Conservation (phyloP, 2,888 invertebrate species). For the Leuctra nigra region DNA sequence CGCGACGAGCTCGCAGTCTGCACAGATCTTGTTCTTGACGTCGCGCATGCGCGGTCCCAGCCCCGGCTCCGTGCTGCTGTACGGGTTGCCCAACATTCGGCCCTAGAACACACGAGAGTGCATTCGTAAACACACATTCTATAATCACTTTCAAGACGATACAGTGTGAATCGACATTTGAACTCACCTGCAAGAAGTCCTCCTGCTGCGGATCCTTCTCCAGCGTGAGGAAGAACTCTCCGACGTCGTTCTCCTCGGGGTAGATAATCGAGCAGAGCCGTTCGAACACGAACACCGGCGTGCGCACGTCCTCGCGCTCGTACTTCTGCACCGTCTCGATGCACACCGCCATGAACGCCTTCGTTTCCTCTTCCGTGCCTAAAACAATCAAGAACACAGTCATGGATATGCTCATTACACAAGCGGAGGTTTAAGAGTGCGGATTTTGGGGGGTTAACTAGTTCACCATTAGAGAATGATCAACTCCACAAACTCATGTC, state of each 20-base stretch:
- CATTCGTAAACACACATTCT: too few relatives aligned
- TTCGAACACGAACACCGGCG: conserved; percentile 97
- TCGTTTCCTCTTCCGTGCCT: conserved; percentile 92
- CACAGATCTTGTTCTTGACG: conserved; percentile 97
- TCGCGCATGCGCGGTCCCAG: conserved; percentile 97
- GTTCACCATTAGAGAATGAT: too few relatives aligned
- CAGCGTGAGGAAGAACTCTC: conserved; percentile 91
- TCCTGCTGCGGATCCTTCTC: conserved; percentile 99
- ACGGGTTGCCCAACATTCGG: conserved; percentile 97
- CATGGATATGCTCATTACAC: neutral
- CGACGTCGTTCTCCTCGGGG: conserved; percentile 94
- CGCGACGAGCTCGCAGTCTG: conserved; percentile 97
- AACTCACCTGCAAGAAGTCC: conserved; percentile 80
- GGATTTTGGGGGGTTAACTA: too few relatives aligned
- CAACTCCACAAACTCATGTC: too few relatives aligned
- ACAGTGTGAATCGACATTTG: neutral
- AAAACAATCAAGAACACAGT: conserved; percentile 22
- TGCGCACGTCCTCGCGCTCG: conserved; percentile 84
- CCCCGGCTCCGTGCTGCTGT: conserved; percentile 88
- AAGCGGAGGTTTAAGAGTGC: neutral
- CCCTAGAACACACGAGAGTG: conserved; percentile 53
- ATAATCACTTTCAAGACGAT: neutral
- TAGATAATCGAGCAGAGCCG: conserved; percentile 94
- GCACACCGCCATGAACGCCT: conserved; percentile 95
- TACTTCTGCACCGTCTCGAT: conserved; percentile 92